Evolutionary conservation across 1,140 invertebrate species (phyloP).

Genomic region (Drosophila parabipectinata): DNA sequence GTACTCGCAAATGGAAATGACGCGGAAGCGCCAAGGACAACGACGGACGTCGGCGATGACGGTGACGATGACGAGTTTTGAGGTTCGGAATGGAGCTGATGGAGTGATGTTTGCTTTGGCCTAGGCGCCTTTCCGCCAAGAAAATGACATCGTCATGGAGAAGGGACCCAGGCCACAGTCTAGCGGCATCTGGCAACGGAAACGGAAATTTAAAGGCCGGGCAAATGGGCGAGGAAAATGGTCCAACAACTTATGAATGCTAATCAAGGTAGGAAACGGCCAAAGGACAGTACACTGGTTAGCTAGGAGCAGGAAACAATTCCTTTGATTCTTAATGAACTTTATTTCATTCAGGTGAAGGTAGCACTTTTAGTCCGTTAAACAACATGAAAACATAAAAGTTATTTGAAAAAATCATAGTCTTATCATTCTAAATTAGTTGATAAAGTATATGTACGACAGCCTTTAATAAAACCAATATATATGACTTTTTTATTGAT

Average conservation of each 20-base stretch:
- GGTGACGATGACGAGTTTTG: constrained; percentile 30
- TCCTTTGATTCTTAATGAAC: background rate
- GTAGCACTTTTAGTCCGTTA: background rate
- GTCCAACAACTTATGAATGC: constrained; percentile 39
- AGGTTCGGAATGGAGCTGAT: background rate
- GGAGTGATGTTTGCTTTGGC: constrained; percentile 31
- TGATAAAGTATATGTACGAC: too few species aligned
- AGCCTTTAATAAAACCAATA: too few species aligned
- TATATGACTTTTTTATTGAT: too few species aligned
- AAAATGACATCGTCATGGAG: constrained; percentile 49
- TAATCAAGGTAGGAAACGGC: constrained; percentile 40
- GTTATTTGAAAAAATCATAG: too few species aligned
- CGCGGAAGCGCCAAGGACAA: constrained; percentile 51
- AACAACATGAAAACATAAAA: too few species aligned
- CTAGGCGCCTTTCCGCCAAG: constrained; percentile 14
- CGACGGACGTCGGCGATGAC: constrained; percentile 51
- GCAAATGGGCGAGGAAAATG: constrained; percentile 34
- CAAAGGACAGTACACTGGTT: background rate
- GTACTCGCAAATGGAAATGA: constrained; percentile 54
- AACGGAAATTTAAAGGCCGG: constrained; percentile 55
- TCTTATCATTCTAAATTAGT: too few species aligned
- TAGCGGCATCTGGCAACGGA: constrained; percentile 12
- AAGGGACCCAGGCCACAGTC: constrained; percentile 29
- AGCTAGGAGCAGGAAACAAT: background rate
- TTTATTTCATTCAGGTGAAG: background rate